Conservation (phyloP, 2,888 invertebrate genomes). For the Habroteleia sp. region DNA sequence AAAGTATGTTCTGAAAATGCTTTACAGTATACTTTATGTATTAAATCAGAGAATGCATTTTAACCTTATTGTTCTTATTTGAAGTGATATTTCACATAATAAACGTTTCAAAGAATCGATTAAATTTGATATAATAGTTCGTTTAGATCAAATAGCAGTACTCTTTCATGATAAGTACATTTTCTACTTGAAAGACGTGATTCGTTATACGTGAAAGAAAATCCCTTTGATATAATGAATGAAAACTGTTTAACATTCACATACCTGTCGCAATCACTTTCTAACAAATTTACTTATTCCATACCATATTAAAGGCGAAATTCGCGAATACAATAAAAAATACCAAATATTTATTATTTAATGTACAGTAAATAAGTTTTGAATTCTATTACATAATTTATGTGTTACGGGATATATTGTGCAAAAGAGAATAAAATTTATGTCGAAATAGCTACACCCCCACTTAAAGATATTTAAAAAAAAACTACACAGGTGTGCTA, state of each 20-base stretch:
- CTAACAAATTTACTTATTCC: not conserved
- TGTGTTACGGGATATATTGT: too few species aligned
- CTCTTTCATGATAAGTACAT: constrained; percentile 39
- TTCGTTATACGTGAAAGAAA: constrained; percentile 21
- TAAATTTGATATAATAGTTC: constrained; percentile 25
- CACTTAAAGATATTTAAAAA: too few species aligned
- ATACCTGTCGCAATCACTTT: not conserved
- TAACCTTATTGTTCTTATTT: constrained; percentile 25
- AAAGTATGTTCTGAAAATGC: constrained; percentile 23
- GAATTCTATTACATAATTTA: too few species aligned
- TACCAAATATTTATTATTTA: too few species aligned
- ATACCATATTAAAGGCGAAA: too few species aligned
- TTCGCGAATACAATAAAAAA: too few species aligned
- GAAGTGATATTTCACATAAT: constrained; percentile 29
- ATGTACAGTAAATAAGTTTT: too few species aligned
- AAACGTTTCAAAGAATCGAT: constrained; percentile 19
- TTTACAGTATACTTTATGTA: constrained; percentile 35
- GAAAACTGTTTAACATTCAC: not conserved
- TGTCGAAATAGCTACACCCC: too few species aligned
- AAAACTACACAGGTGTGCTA: too few species aligned
- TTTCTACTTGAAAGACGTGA: constrained; percentile 22
- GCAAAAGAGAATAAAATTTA: too few species aligned
- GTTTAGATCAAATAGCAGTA: constrained; percentile 30
- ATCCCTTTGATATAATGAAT: not conserved
- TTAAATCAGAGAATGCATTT: constrained; percentile 34